Conservation (phyloP, 2,888 invertebrate genomes). For the Polietes domitor region DNA sequence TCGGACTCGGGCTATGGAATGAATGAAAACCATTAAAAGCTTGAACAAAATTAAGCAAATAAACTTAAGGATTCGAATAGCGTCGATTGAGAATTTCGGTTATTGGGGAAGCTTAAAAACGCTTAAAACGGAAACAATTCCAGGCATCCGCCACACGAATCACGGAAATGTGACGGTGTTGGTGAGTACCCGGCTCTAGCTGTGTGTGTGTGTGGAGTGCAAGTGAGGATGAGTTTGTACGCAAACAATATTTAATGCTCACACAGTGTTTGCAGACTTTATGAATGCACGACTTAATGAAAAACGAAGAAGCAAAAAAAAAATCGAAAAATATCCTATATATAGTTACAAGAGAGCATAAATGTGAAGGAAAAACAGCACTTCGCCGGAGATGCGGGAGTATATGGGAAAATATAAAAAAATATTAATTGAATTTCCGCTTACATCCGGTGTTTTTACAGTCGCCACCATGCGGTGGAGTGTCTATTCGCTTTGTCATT, state of each 20-base stretch:
- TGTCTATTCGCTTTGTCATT: too few species aligned
- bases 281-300: slow-evolving; percentile 17
- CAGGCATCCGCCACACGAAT: slow-evolving; percentile 5
- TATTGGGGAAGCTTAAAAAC: background rate
- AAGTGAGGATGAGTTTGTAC: background rate
- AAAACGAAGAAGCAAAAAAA: background rate
- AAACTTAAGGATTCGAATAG: background rate
- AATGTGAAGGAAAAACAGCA: background rate
- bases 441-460: slow-evolving; percentile 43
- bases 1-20: background rate
- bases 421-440: slow-evolving; percentile 63
- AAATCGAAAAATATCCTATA: background rate
- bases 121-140: slow-evolving; percentile 9
- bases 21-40: background rate
- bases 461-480: background rate
- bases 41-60: slow-evolving; percentile 7
- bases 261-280: slow-evolving; percentile 4
- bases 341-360: too few species aligned
- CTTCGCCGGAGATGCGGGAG: background rate
- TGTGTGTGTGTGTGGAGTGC: too few species aligned
- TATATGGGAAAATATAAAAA: background rate
- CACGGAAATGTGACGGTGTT: background rate
- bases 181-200: too few species aligned
- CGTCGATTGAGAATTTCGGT: background rate
- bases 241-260: slow-evolving; percentile 3